Percentiles rank a stretch among this genome's conserved stretches.
These are phyloP conservation scores for Crepidodera aurea DNA, from an alignment of 2,888 invertebrate genomes.

Conservation along the genomic window DNA sequence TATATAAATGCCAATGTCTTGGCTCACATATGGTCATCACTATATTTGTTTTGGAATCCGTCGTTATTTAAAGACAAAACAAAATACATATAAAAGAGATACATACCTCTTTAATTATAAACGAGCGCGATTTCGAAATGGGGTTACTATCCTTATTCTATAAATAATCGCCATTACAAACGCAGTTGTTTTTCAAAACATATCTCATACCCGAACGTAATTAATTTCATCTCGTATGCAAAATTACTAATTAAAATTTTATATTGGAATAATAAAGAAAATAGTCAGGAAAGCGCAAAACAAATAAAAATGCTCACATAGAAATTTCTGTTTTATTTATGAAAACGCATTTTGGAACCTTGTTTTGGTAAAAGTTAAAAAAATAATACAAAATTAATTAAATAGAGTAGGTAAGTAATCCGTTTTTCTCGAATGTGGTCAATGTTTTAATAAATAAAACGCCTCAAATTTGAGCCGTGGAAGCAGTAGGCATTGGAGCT, in stretches of 20 bases:
- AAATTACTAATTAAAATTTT: constrained; percentile 2
- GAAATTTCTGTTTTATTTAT: too few species aligned
- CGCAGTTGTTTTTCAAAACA: constrained; percentile 18
- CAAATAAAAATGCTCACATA: too few species aligned
- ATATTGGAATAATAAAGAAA: not conserved
- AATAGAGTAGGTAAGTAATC: too few species aligned
- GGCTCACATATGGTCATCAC: too few species aligned
- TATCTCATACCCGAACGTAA: constrained; percentile 5
- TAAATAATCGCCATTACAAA: constrained; percentile 20
- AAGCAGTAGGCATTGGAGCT: constrained; percentile 99
- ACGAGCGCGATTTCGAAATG: constrained; percentile 18
- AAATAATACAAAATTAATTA: too few species aligned
- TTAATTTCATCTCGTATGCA: not conserved
- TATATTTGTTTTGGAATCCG: not conserved
- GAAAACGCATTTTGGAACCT: too few species aligned
- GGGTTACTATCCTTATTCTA: constrained; percentile 28
- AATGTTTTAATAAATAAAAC: too few species aligned
- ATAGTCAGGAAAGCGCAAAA: too few species aligned
- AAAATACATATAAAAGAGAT: constrained; percentile 9
- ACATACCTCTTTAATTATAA: constrained; percentile 20
- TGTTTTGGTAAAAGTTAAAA: too few species aligned
- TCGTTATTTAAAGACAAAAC: constrained; percentile 14
- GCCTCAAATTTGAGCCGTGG: constrained; percentile 99
- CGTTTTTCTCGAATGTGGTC: too few species aligned
- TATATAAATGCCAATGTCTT: too few species aligned